Evolutionary conservation across 2,797 vertebrate genomes (phyloP), one percentile per base, ranked within the genome.

Genomic region (Acipenser transmontanus): DNA sequence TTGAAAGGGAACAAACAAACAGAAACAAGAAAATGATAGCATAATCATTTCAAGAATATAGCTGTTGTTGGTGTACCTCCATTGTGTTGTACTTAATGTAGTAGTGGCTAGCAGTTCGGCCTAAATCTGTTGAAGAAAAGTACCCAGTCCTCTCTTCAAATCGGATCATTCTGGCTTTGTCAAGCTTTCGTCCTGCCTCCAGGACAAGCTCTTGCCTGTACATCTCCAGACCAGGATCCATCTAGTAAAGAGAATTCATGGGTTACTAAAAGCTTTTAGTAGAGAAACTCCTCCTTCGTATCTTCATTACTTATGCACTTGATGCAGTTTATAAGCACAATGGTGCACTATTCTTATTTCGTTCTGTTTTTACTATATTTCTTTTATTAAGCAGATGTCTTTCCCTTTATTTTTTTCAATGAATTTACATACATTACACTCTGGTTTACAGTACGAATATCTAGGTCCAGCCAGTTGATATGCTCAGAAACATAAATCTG

Each of bases 61-160:
- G 10, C 61, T 67, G 67, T 2, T 7, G 61, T 10, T 61, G 59
- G 67, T 74, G 69, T 88, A 97, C 97, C 96, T 99, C 95, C 48
- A 99, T 98, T 56, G 97, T 99, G 81, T 92, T 98, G 80, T 98
- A 98, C 79, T 87, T 94, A 83, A 99, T 99, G 83, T 99, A 99
- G 81, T 93, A 99, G 87, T 99, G 97, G 77, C 97, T 98, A 76
- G 97, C 92, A 0, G 95, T 99, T 82, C 97, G 86, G 76, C 96
- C 97, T 75, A 99, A 81, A 81, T 99, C 97, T 0, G 97, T 99
- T 50, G 95, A 97, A 57, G 91, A 92, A 71, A 96, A 99, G 83
- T 98, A 99, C 7, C 94, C 94, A 1, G 95, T 99, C 65, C 97
- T 86, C 70, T 99, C 95, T 74, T 99, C 95, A 67, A 97, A 99